Conservation (phyloP, 2,113 vertebrate genomes). For the Lutjanus erythropterus region DNA sequence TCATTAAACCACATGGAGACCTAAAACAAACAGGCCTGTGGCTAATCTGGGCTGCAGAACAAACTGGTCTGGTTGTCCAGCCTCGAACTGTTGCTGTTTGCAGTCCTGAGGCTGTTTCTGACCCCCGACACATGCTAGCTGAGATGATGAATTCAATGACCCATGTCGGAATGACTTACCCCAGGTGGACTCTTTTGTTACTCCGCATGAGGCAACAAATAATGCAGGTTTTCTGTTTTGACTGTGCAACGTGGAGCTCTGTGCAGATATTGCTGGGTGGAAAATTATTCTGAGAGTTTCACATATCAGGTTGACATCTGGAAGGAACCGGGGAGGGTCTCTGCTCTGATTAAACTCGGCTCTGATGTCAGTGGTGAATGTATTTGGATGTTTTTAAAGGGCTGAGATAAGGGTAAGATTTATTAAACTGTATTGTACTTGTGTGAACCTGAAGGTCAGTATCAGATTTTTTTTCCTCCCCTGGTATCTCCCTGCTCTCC, state of each 20-base stretch:
- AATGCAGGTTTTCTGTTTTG: not conserved
- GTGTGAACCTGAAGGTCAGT: not conserved
- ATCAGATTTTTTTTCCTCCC: not conserved
- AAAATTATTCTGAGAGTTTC: not conserved
- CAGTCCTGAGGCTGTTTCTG: not conserved
- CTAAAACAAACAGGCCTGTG: conserved; percentile 11
- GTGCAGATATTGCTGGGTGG: not conserved
- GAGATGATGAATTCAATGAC: conserved; percentile 1
- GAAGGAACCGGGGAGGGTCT: not conserved
- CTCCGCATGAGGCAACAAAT: not conserved
- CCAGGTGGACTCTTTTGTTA: not conserved
- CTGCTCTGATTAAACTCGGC: not conserved
- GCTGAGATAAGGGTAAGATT: conserved; percentile 15
- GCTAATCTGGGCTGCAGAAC: not conserved
- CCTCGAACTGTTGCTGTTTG: not conserved
- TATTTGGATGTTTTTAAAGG: conserved; percentile 16
- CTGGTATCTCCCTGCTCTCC: conserved; percentile 1
- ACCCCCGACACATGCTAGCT: not conserved
- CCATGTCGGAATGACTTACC: not conserved
- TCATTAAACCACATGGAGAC: not conserved
- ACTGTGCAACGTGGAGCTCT: not conserved
- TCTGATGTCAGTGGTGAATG: conserved; percentile 4
- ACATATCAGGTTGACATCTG: conserved; percentile 19
- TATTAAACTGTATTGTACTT: not conserved
- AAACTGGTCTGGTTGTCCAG: not conserved